These are phyloP conservation scores for Caligus rogercresseyi DNA, from an alignment of 1,140 invertebrate species.

Conservation along the genomic window DNA sequence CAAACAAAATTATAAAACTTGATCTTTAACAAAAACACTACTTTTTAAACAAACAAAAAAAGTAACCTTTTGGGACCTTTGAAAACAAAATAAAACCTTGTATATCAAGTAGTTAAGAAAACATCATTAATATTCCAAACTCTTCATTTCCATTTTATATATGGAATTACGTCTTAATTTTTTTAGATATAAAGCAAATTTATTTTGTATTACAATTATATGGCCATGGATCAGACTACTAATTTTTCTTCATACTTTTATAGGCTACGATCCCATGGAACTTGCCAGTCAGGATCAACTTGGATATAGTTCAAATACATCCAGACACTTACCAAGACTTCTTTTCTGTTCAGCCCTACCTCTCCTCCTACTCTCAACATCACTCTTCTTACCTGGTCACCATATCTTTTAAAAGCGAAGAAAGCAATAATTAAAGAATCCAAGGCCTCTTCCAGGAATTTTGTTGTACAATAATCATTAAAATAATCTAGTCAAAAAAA, in stretches of 20 bases:
- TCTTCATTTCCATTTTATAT: neutral
- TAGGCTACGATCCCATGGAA: conserved; percentile 15
- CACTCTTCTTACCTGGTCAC: no score
- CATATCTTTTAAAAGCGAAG: no score
- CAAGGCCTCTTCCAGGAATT: neutral
- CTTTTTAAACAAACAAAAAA: neutral
- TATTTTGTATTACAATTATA: neutral
- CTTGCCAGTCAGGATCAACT: conserved; percentile 8
- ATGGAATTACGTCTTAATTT: neutral
- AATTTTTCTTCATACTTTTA: neutral
- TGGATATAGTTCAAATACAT: conserved; percentile 3
- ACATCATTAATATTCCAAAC: neutral
- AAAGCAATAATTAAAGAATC: no score
- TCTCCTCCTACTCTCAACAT: neutral
- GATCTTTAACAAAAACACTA: neutral
- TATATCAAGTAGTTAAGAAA: neutral
- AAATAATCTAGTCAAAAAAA: neutral
- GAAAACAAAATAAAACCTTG: no score
- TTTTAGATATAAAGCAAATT: neutral
- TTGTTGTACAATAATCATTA: no score
- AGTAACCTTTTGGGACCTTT: neutral
- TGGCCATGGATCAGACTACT: neutral
- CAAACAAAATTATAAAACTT: no score
- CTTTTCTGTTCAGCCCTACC: neutral
- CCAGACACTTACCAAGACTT: neutral